Evolutionary conservation across 2,888 invertebrate genomes (phyloP).

Genomic region (Agrotis segetum): DNA sequence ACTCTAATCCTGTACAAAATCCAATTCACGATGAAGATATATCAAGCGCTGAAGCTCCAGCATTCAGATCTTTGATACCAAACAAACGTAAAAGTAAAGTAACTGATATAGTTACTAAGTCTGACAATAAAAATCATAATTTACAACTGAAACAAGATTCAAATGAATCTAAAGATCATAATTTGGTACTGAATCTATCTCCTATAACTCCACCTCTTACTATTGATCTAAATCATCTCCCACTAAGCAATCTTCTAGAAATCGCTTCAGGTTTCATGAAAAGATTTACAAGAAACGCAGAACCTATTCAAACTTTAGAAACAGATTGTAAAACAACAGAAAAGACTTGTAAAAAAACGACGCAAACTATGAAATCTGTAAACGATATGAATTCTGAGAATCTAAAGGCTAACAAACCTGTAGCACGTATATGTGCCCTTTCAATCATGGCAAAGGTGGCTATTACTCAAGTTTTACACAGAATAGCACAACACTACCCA

Average conservation of each 20-base stretch:
- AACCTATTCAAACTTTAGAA: neutral
- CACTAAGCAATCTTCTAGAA: conserved; percentile 10
- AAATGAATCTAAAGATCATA: neutral
- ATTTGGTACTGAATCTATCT: neutral
- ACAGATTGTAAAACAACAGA: neutral
- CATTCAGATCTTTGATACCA: neutral
- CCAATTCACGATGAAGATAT: neutral
- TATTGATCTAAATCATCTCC: conserved; percentile 18
- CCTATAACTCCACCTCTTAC: neutral
- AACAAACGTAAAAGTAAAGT: conserved; percentile 5
- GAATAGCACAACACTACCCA: accelerated
- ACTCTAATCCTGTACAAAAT: neutral
- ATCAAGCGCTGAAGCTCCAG: neutral
- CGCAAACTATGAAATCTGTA: neutral
- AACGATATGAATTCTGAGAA: neutral
- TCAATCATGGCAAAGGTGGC: conserved; percentile 1
- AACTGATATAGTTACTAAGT: neutral
- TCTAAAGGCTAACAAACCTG: neutral
- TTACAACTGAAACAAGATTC: neutral
- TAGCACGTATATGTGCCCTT: conserved; percentile 8
- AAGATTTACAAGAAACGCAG: conserved; percentile 24
- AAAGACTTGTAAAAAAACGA: neutral
- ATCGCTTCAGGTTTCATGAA: conserved; percentile 21
- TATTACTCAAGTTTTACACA: neutral
- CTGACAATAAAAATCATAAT: neutral